These are phyloP conservation scores for Syrista parreyssii DNA, from an alignment of 2,888 invertebrate genomes.

Conservation along the genomic window DNA sequence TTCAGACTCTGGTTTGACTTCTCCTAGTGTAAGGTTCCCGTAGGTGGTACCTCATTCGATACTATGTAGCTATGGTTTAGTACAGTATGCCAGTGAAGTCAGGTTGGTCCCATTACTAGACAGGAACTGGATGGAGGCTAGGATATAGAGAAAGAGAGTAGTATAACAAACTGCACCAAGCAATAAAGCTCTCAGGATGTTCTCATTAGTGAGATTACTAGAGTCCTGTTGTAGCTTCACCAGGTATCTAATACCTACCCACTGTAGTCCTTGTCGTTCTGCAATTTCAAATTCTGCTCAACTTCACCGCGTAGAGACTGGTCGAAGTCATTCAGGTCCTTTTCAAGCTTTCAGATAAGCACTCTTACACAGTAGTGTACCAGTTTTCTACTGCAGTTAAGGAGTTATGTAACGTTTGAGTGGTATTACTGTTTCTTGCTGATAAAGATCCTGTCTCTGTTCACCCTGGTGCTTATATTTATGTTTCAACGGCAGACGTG, in stretches of 20 bases:
- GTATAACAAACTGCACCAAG: background rate
- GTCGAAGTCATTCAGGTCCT: background rate
- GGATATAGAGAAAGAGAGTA: background rate
- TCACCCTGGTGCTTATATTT: background rate
- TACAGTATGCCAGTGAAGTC: background rate
- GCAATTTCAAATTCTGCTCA: background rate
- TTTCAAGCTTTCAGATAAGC: background rate
- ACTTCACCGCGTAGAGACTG: background rate
- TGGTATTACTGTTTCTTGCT: background rate
- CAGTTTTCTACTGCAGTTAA: background rate
- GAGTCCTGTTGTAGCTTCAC: background rate
- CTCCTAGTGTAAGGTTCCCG: background rate
- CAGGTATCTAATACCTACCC: background rate
- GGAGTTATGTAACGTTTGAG: background rate
- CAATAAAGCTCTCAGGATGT: background rate
- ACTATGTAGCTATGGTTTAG: background rate
- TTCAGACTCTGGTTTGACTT: background rate
- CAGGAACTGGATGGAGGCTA: background rate
- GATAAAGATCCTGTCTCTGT: background rate
- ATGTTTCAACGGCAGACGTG: background rate
- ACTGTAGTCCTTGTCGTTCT: background rate
- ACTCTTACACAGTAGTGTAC: background rate
- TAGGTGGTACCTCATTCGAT: background rate
- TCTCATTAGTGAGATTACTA: background rate
- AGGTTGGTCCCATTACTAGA: background rate